Conservation (phyloP, 2,113 vertebrate genomes). For the Macaca nemestrina region DNA sequence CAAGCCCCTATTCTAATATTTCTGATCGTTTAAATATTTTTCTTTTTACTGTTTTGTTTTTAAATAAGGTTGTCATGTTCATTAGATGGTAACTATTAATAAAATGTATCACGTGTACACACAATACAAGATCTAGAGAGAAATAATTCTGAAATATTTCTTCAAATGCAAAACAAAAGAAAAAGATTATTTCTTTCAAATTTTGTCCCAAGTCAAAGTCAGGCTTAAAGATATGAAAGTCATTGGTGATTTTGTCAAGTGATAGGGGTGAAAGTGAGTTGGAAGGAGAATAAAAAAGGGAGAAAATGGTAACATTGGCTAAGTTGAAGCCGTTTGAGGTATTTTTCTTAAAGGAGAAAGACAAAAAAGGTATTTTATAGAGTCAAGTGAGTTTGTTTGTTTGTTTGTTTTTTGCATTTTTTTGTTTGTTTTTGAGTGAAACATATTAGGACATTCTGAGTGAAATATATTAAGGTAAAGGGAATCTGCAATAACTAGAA, state of each 20-base stretch:
- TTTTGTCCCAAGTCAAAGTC: background rate
- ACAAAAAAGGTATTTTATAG: background rate
- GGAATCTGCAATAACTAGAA: background rate
- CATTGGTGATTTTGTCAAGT: background rate
- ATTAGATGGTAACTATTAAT: background rate
- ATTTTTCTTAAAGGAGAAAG: background rate
- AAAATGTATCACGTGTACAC: accelerated
- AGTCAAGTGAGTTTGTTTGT: background rate
- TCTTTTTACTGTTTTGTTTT: background rate
- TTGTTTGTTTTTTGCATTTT: background rate
- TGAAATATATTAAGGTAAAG: background rate
- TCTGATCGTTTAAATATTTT: background rate
- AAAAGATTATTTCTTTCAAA: background rate
- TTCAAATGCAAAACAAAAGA: background rate
- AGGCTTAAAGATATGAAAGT: background rate
- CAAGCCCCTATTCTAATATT: background rate
- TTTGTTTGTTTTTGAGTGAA: background rate
- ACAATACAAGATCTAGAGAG: background rate
- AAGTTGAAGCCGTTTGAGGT: background rate
- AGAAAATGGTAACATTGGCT: background rate
- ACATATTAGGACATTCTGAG: background rate
- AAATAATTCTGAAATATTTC: background rate
- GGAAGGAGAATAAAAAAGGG: background rate
- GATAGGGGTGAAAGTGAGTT: accelerated
- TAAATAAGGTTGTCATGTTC: background rate